Evolutionary conservation across 2,797 vertebrate genomes (phyloP), one percentile per base, ranked within the genome.

Genomic region (Potorous gilbertii): DNA sequence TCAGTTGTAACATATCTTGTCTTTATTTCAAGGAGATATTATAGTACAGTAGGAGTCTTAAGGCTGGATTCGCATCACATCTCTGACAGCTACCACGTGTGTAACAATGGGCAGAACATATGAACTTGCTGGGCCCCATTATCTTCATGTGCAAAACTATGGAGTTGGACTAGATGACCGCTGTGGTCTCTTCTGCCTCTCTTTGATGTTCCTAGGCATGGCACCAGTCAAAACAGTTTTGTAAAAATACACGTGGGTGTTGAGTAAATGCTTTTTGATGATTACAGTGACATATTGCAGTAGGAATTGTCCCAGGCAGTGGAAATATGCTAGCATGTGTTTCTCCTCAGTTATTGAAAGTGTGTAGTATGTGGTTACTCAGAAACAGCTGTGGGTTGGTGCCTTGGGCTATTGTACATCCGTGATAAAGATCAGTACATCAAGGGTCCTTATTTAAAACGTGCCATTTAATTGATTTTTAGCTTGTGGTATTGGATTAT

Each of bases 401-500:
- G 16, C 94, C 62, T 92, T 74, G 90, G 50, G 90, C 50, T 94
- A 0, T 62, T 87, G 1, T 92, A 92, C 21, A 29, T 96, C 55
- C n/a, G 10, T 94, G 52, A 92, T 94, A 90, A 66, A 59, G 34
- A 54, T 91, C 16, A 66, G 5, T 66, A 55, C 0, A 31, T 89
- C 90, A 93, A 21, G 34, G 34, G 50, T 93, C 59, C 13, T 95
- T 94, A 89, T 14, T 91, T 91, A 92, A 57, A n/a, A 4, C 46
- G 57, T 31, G 91, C 93, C 81, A n/a, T 95, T 95, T 90, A 93
- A 87, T 87, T 95, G 92, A 91, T 93, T 91, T 95, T 95, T 96
- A 87, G 52, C 57, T 92, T 57, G 52, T 50, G 62, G 2, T 50
- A 46, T 91, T 94, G 50, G 56, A 91, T 92, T 92, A 46, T 91